Percentiles rank a stretch among this genome's conserved stretches.
phyloP scores from a whole-genome alignment of 1,140 invertebrate species.

The Lordiphosa stackelbergi region DNA sequence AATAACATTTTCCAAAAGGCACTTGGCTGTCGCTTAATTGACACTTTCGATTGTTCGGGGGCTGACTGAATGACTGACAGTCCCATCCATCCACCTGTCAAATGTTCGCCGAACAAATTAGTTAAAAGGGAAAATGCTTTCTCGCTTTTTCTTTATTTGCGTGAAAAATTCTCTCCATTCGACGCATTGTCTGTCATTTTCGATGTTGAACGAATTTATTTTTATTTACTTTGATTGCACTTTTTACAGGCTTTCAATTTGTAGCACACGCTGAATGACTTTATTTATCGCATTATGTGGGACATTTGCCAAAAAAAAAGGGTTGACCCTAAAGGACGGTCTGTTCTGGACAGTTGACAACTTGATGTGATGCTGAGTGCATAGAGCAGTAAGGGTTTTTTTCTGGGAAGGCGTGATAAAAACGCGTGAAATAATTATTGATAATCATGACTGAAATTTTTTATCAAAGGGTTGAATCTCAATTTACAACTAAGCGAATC shows the following conservation, averaged over 20 bases:
- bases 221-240: constrained; percentile 60
- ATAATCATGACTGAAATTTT: constrained; percentile 29
- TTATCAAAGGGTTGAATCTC: constrained; percentile 6
- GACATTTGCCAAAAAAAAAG: constrained; percentile 40
- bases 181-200: constrained; percentile 57
- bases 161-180: constrained; percentile 54
- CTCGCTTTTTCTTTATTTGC: constrained; percentile 25
- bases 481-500: constrained; percentile 9
- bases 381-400: constrained; percentile 4
- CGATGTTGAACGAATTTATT: constrained; percentile 61
- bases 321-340: constrained; percentile 19
- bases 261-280: constrained; percentile 47
- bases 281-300: constrained; percentile 57
- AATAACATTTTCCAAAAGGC: constrained; percentile 36
- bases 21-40: constrained; percentile 58
- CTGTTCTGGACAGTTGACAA: constrained; percentile 30
- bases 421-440: constrained; percentile 43
- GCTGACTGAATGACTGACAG: constrained; percentile 25
- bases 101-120: constrained; percentile 51
- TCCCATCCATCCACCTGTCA: constrained; percentile 45
- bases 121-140: constrained; percentile 45
- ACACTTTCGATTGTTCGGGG: constrained; percentile 63
- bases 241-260: constrained; percentile 62
- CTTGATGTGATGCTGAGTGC: constrained; percentile 29
- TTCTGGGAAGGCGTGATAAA: constrained; percentile 28